phyloP scores from a whole-genome alignment of 2,113 vertebrate species.

The Nematolebias whitei region DNA sequence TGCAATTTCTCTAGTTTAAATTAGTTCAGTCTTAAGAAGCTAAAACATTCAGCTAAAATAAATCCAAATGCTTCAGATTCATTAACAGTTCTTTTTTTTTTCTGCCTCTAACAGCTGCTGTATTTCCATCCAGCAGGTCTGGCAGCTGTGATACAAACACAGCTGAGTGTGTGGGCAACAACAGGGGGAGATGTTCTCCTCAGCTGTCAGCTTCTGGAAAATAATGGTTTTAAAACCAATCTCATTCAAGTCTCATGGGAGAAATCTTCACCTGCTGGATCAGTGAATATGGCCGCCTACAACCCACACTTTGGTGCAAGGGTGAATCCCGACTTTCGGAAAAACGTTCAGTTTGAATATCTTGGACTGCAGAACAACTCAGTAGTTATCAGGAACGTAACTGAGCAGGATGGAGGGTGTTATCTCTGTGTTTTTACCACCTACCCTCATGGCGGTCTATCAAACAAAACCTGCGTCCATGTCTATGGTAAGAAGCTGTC shows the following conservation, averaged over 20 bases:
- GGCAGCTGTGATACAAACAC: background rate
- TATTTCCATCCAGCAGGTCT: slow-evolving; percentile 11
- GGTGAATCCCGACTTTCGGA: background rate
- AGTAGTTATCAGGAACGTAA: slow-evolving; percentile 39
- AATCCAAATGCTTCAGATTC: background rate
- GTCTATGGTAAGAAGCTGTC: slow-evolving; percentile 45
- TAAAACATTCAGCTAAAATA: too few species aligned
- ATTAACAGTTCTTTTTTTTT: too few species aligned
- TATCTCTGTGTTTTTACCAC: slow-evolving; percentile 52
- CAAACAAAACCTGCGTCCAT: slow-evolving; percentile 17
- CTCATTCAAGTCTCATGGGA: slow-evolving; percentile 56
- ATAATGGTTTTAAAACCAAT: background rate
- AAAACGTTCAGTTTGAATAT: slow-evolving; percentile 8
- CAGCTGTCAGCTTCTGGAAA: slow-evolving; percentile 23
- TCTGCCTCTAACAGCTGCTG: background rate
- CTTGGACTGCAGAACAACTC: slow-evolving; percentile 21
- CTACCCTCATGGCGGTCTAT: slow-evolving; percentile 24
- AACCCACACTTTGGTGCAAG: background rate
- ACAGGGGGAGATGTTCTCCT: slow-evolving; percentile 28
- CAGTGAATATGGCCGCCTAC: slow-evolving; percentile 5
- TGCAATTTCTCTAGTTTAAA: too few species aligned
- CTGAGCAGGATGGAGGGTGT: slow-evolving; percentile 38
- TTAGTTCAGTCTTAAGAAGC: too few species aligned
- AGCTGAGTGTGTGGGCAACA: slow-evolving; percentile 10
- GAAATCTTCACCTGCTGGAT: background rate